Evolutionary conservation across 2,888 invertebrate species (phyloP), one percentile per base, ranked within the genome.

Genomic region (Parthenolecanium corni): DNA sequence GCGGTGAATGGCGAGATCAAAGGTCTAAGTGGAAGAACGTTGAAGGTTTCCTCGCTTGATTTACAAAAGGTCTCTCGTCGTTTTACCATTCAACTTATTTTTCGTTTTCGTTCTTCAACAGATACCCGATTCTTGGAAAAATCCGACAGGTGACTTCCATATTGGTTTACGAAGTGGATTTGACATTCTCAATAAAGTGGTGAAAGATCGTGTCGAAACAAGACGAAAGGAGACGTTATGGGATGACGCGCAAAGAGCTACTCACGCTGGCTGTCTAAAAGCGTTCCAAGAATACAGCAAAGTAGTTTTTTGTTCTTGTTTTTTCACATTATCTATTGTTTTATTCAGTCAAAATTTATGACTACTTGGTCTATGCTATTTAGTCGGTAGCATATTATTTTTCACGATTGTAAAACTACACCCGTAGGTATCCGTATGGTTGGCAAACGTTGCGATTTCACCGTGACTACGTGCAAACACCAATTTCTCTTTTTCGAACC

Each of bases 151-250:
- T 25, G 81, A 84, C 66, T 96, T 84, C 77, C 85, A 90, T 67
- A 78, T 96, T 64, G 98, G 98, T 3, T 75, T 92, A 0, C 87
- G 95, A 72, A 82, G 85, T 71, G 83, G 88, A 2, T 88, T 82
- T 74, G 89, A 89, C 70, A 76, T 98, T 42, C 96, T 93, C 74
- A 53, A 63, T 36, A 44, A 44, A 54, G 82, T 84, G 71, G 77
- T 95, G 44, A 82, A 83, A 68, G 92, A 94, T 67, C 80, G 93
- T 62, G 81, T 95, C 62, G 79, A 82, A 66, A 84, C 82, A 66
- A 85, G 89, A 67, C 80, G 86, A 4, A 88, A 88, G 70, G 83
- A 86, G 68, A 86, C 87, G 69, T 71, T 78, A 20, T 97, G 94
- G 92, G 91, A 93, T 73, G 82, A 85, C 38, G 78, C 79, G 12